Conservation (phyloP, 2,888 invertebrate species). For the Gibbula magus region DNA sequence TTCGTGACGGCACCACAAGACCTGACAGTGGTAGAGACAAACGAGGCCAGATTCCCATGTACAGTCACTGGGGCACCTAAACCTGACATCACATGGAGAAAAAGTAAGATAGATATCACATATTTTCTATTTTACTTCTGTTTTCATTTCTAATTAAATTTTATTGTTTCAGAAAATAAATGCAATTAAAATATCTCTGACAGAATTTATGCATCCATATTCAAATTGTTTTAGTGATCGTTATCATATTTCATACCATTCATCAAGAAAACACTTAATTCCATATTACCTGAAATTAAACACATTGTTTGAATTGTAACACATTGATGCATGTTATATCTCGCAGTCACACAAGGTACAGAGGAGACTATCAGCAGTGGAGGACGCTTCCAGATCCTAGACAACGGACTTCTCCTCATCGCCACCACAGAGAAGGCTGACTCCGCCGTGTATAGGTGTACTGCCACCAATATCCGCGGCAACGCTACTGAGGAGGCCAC, state of each 20-base stretch:
- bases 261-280: no score
- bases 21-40: slow-evolving; percentile 92
- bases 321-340: no score
- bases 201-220: no score
- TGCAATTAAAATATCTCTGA: no score
- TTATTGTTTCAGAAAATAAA: no score
- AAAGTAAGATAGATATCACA: slow-evolving; percentile 81
- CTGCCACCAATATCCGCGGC: slow-evolving; percentile 92
- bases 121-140: background rate
- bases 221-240: no score
- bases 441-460: slow-evolving; percentile 91
- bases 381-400: slow-evolving; percentile 88
- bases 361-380: slow-evolving; percentile 73
- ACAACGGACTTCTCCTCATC: slow-evolving; percentile 90
- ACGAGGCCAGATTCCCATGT: slow-evolving; percentile 92
- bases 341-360: slow-evolving; percentile 40
- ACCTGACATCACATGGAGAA: slow-evolving; percentile 93
- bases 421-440: slow-evolving; percentile 89
- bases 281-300: no score
- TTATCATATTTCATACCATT: no score
- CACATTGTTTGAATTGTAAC: no score
- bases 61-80: slow-evolving; percentile 92
- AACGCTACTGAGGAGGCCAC: slow-evolving; percentile 87
- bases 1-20: slow-evolving; percentile 90
- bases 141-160: background rate